phyloP scores from a whole-genome alignment of 1,140 invertebrate genomes.

The Drosophila tristis region DNA sequence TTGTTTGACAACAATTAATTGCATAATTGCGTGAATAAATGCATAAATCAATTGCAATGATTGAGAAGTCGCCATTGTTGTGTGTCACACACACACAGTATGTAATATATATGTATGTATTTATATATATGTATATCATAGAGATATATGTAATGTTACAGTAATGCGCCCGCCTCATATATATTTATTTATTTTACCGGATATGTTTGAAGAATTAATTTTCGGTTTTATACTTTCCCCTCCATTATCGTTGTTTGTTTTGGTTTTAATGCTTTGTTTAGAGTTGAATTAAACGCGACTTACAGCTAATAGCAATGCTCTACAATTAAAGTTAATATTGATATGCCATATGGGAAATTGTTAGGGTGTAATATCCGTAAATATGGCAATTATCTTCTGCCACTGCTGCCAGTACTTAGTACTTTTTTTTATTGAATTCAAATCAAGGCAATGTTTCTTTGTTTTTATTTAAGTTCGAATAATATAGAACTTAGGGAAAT shows the following conservation, averaged over 20 bases:
- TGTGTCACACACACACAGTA: neutral
- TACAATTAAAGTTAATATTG: slow-evolving; percentile 37
- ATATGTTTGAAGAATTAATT: slow-evolving; percentile 47
- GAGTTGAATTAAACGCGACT: slow-evolving; percentile 21
- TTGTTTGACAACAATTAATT: slow-evolving; percentile 75
- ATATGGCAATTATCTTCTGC: neutral
- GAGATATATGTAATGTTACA: slow-evolving; percentile 3
- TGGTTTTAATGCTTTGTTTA: neutral
- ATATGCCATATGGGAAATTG: slow-evolving; percentile 19
- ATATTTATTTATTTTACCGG: slow-evolving; percentile 62
- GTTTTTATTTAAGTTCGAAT: no score
- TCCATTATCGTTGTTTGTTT: slow-evolving; percentile 8
- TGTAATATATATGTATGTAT: neutral
- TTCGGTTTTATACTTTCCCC: slow-evolving; percentile 17
- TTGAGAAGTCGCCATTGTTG: slow-evolving; percentile 39
- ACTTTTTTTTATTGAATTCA: no score
- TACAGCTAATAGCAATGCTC: slow-evolving; percentile 31
- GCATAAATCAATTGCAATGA: slow-evolving; percentile 60
- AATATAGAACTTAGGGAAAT: no score
- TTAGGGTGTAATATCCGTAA: neutral
- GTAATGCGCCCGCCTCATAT: neutral
- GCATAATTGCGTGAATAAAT: slow-evolving; percentile 77
- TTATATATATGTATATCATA: neutral
- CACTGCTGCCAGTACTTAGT: no score
- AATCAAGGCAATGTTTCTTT: no score